Percentiles rank a stretch among this genome's conserved stretches.
These are phyloP conservation scores for Xerus rutilus DNA, from an alignment of 2,797 vertebrate genomes.

Conservation along the genomic window DNA sequence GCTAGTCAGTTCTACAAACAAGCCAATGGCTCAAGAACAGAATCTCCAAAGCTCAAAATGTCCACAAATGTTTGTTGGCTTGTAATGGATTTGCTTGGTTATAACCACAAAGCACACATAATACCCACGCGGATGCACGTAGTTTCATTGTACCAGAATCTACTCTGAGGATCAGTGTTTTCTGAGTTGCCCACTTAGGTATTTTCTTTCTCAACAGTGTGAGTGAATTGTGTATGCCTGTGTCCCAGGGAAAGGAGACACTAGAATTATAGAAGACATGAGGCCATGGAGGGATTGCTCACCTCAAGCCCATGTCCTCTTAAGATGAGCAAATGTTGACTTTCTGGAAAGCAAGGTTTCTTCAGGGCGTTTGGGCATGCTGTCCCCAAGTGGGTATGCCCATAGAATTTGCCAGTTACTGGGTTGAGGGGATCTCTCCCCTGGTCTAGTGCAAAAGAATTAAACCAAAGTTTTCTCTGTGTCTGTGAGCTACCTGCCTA, in stretches of 20 bases:
- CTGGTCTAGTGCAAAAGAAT: neutral
- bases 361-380: neutral
- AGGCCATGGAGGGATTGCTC: neutral
- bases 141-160: neutral
- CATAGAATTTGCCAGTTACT: neutral
- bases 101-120: neutral
- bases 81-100: conserved; percentile 17
- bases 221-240: neutral
- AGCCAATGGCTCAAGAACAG: neutral
- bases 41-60: neutral
- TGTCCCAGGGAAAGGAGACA: neutral
- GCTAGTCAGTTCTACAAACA: conserved; percentile 49
- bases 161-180: neutral
- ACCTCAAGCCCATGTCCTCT: neutral
- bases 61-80: neutral
- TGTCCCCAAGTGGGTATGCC: neutral
- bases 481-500: neutral
- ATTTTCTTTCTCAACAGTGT: neutral
- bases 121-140: too few relatives aligned
- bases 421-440: neutral
- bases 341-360: neutral
- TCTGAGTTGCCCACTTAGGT: neutral
- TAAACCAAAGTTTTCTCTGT: neutral
- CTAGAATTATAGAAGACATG: neutral
- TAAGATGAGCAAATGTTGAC: neutral